Percentiles rank a stretch among this genome's conserved stretches.
These are phyloP conservation scores for Calliscelio sp. DNA, from an alignment of 2,888 invertebrate genomes.

Conservation along the genomic window DNA sequence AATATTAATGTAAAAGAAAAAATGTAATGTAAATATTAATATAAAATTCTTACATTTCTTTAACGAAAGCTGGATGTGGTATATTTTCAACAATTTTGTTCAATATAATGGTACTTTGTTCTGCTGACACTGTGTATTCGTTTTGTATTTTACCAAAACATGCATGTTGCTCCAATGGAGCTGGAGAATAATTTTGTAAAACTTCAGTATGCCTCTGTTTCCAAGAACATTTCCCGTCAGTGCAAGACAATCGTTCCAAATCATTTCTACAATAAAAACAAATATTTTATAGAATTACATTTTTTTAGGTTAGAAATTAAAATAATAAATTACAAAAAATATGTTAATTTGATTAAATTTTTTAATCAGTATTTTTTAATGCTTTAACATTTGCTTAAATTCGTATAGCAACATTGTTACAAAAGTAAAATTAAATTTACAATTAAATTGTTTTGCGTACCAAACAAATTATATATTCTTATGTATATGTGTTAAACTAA, in stretches of 20 bases:
- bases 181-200: constrained; percentile 24
- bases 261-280: background rate
- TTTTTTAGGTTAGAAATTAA: constrained; percentile 2
- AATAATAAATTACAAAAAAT: background rate
- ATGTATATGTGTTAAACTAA: no score
- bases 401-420: no score
- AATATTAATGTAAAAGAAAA: no score
- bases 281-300: background rate
- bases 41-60: constrained; percentile 6
- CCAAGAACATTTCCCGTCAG: constrained; percentile 19
- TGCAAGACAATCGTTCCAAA: constrained; percentile 7
- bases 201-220: background rate
- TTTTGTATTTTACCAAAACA: constrained; percentile 3
- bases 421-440: no score
- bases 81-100: constrained; percentile 1
- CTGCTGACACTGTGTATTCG: background rate
- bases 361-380: no score
- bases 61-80: constrained; percentile 17
- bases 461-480: no score
- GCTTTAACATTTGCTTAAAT: no score
- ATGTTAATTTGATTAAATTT: no score
- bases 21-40: background rate
- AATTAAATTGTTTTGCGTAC: no score
- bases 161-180: constrained; percentile 7
- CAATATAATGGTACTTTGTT: background rate